Base-by-base conservation (phyloP, 2,113 vertebrate genomes). In the Bufo gargarizans region DNA sequence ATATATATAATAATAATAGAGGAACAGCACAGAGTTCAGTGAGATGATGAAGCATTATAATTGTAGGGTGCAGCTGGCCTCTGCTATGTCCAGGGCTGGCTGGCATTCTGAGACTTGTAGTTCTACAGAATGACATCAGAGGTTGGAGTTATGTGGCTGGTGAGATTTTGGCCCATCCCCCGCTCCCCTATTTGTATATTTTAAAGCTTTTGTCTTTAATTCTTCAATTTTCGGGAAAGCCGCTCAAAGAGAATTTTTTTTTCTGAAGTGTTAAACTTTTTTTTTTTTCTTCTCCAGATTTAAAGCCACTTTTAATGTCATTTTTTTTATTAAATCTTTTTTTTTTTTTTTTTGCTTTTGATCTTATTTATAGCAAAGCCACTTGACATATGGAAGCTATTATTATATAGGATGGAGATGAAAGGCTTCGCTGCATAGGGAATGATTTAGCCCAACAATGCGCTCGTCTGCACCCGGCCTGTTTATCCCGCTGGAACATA, bases 291-390 rank as follows among this genome's bases (percentile, higher is more conserved):
- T 19, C 65, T 33, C 82, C 88, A 89, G 91, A 93, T 94, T 93
- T 93, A 94, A 92, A 92, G 92, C 92, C 92, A 90, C 90, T 91
- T 91, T 90, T 92, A 93, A 92, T 92, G 91, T 92, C 90, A 86
- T 90, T 91, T 92, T 92, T 33, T 90, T 93, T 91, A 93, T 93
- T 93, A 94, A 94, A 94, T 93, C 92, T 92, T 93, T 93, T 77
- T 94, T 91, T 94, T 94, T 94, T 94, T 93, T 93, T 84, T 94
- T 92, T 93, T 67, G 84, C 94, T 93, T 95, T 95, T 95, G 94
- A 95, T 95, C 93, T 94, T 95, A 94, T 95, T 95, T 95, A 95
- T 94, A 94, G 93, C 93, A 67, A 81, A 95, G 93, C 94, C 94
- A 93, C 93, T 76, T 89, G 90, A 94, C 94, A 93, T 94, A 92